Conservation (phyloP, 2,888 invertebrate genomes). For the Hyposoter dolosus region DNA sequence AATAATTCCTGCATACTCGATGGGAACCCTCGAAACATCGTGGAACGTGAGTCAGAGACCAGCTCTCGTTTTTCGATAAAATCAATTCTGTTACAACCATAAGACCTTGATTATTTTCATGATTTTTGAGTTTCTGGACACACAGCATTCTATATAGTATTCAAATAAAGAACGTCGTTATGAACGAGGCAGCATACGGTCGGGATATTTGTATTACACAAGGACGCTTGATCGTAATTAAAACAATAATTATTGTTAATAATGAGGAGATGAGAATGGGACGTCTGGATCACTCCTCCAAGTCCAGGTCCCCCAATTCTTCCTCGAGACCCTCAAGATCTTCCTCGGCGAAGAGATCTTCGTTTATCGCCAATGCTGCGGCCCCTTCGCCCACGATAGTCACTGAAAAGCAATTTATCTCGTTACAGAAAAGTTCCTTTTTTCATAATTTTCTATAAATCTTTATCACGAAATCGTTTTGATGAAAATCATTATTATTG, state of each 20-base stretch:
- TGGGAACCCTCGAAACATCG: slow-evolving; percentile 1
- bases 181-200: slow-evolving; percentile 65
- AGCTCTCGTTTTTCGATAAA: slow-evolving; percentile 45
- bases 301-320: slow-evolving; percentile 92
- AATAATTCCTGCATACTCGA: slow-evolving; percentile 18
- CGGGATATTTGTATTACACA: slow-evolving; percentile 59
- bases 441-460: background rate
- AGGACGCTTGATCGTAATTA: slow-evolving; percentile 51
- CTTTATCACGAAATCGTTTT: background rate
- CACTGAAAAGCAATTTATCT: slow-evolving; percentile 62
- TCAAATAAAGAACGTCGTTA: slow-evolving; percentile 46
- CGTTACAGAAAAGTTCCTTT: background rate
- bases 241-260: slow-evolving; percentile 58
- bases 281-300: slow-evolving; percentile 87
- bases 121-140: slow-evolving; percentile 36
- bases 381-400: slow-evolving; percentile 83
- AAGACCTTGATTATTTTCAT: slow-evolving; percentile 2
- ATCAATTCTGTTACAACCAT: slow-evolving; percentile 19
- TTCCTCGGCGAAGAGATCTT: slow-evolving; percentile 96
- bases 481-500: background rate
- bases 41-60: slow-evolving; percentile 51
- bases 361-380: slow-evolving; percentile 93
- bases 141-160: slow-evolving; percentile 46
- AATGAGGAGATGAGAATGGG: slow-evolving; percentile 71
- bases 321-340: slow-evolving; percentile 92